These are phyloP conservation scores for Dendrolimus punctatus DNA, from an alignment of 1,140 invertebrate genomes.

Conservation along the genomic window DNA sequence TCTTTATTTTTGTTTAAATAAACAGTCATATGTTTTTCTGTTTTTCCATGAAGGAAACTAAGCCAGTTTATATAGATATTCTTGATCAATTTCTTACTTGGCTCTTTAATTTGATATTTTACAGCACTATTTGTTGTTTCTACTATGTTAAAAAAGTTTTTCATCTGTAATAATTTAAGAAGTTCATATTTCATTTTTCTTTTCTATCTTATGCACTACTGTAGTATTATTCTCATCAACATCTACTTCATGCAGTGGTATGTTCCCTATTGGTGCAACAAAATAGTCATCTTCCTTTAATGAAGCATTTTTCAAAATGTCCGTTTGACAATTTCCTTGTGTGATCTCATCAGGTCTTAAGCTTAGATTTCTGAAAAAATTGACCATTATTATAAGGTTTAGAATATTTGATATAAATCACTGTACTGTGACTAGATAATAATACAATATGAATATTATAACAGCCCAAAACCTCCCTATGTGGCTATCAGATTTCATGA, in stretches of 20 bases:
- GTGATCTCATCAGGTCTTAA: slow-evolving; percentile 81
- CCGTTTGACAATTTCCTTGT: slow-evolving; percentile 76
- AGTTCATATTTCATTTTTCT: slow-evolving; percentile 65
- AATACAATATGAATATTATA: too few species aligned
- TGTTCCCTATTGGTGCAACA: slow-evolving; percentile 88
- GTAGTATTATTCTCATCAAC: slow-evolving; percentile 36
- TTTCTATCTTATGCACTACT: slow-evolving; percentile 15
- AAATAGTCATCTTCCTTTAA: slow-evolving; percentile 90
- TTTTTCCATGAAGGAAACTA: slow-evolving; percentile 36
- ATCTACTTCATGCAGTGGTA: slow-evolving; percentile 75
- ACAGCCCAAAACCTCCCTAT: too few species aligned
- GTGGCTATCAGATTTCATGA: too few species aligned
- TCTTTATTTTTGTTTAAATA: slow-evolving; percentile 24
- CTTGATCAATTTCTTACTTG: slow-evolving; percentile 39
- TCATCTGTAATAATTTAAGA: slow-evolving; percentile 32
- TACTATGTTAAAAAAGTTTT: slow-evolving; percentile 43
- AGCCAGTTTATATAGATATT: slow-evolving; percentile 52
- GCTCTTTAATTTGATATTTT: slow-evolving; percentile 31
- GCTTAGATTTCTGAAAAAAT: slow-evolving; percentile 74
- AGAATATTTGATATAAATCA: too few species aligned
- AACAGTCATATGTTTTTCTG: slow-evolving; percentile 33
- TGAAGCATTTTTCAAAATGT: slow-evolving; percentile 82
- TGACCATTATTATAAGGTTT: background rate
- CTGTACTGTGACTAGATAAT: too few species aligned
- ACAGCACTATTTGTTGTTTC: slow-evolving; percentile 34